A percentile compares a stretch with the other conserved stretches of the same genome.
Evolutionary conservation across 2,888 invertebrate genomes (phyloP).

Genomic region (Drosophila meridiana): DNA sequence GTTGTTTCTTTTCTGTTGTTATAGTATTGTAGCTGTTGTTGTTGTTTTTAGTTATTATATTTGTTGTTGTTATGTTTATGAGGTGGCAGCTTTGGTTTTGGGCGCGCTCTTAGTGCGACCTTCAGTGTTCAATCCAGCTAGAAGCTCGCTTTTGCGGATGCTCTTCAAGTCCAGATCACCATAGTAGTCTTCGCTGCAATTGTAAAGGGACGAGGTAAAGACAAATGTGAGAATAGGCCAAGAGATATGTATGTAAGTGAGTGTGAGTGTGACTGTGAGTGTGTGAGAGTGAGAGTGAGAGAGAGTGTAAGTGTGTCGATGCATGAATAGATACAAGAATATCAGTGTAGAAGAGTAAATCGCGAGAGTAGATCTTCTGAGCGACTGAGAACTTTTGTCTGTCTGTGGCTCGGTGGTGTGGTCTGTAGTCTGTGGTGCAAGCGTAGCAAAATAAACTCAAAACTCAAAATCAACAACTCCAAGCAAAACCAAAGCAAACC

Average conservation of each 20-base stretch:
- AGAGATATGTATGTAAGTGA: slow-evolving; percentile 83
- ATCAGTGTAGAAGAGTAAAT: slow-evolving; percentile 15
- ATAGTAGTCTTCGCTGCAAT: slow-evolving; percentile 97
- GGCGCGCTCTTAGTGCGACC: slow-evolving; percentile 86
- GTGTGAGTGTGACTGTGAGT: slow-evolving; percentile 40
- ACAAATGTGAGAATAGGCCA: slow-evolving; percentile 73
- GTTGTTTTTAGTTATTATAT: slow-evolving; percentile 26
- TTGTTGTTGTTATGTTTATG: slow-evolving; percentile 74
- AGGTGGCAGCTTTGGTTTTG: slow-evolving; percentile 84
- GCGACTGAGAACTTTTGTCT: slow-evolving; percentile 23
- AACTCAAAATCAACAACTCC: slow-evolving; percentile 39
- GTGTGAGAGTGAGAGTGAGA: slow-evolving; percentile 15
- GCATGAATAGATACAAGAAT: slow-evolving; percentile 35
- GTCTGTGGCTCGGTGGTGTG: slow-evolving; percentile 9
- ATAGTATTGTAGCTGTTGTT: slow-evolving; percentile 48
- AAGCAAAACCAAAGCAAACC: slow-evolving; percentile 60
- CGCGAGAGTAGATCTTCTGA: slow-evolving; percentile 1
- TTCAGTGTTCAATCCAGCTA: slow-evolving; percentile 89
- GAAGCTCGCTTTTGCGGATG: slow-evolving; percentile 96
- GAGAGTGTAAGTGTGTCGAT: slow-evolving; percentile 22
- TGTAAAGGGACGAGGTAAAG: slow-evolving; percentile 81
- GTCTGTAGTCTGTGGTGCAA: slow-evolving; percentile 45
- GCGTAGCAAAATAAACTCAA: slow-evolving; percentile 46
- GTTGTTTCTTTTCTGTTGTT: slow-evolving; percentile 40
- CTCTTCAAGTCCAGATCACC: slow-evolving; percentile 97